Base-by-base conservation (phyloP, 2,113 vertebrate species). In the Solenodon paradoxus region DNA sequence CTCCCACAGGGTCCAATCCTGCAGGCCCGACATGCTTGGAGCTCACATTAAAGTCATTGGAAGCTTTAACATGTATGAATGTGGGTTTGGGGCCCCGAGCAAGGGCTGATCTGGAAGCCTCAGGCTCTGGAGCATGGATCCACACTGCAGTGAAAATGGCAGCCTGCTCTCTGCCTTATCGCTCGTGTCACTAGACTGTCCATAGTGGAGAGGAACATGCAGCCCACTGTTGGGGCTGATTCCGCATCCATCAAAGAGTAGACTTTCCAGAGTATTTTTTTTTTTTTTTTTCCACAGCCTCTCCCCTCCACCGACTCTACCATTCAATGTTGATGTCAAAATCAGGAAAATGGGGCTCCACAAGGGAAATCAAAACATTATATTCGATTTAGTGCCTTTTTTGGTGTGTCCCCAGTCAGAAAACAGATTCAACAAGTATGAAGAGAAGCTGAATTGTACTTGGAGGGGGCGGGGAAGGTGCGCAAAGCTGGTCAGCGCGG, bases 1-100 rank as follows among this genome's bases (percentile, higher is more conserved):
- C 97, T 96, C 97, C 97, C 97, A 96, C 74, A 96, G 97, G 96
- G 97, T 95, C 96, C 85, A 81, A 66, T 95, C 94, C 74, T 95
- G 63, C 94, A 97, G 86, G 88, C 95, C 78, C 90, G 92, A 95
- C 94, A 93, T 84, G 96, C 96, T 95, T 97, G 97, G 94, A 97
- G 96, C 96, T 97, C 75, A 8, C 95, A 96, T 97, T 97, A 97
- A 93, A 96, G 90, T 78, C 90, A 45, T 1, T 95, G 96, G 94
- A 90, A 96, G 96, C 82, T 88, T 94, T 94, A 94, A 59, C 91
- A 66, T 96, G 88, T 88, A 92, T 95, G 90, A 96, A 95, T 92
- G 82, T 55, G 79, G 63, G 63, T 85, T 90, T 81, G 90, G 63
- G 94, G 94, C 81, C 94, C 57, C 32, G 85, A 47, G 49, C 94